These are phyloP conservation scores for Arnoldichthys spilopterus DNA, from an alignment of 2,797 vertebrate species.

Conservation along the genomic window DNA sequence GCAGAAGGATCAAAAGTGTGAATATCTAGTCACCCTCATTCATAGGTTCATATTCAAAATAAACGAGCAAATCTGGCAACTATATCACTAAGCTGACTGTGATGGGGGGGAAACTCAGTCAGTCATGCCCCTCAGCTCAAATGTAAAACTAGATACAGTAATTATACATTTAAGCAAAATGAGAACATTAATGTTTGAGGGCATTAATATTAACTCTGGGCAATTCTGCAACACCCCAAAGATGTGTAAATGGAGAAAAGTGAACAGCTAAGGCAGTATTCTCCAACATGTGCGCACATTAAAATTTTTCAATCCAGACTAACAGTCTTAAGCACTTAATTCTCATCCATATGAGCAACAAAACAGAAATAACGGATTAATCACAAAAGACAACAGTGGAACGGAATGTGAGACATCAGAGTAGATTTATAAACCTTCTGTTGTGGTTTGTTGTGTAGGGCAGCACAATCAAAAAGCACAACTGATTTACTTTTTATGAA, in stretches of 20 bases:
- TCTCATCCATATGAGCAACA: constrained; percentile 6
- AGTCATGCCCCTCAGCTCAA: constrained; percentile 28
- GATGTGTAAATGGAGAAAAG: constrained; percentile 56
- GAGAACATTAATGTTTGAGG: constrained; percentile 59
- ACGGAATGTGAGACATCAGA: background rate
- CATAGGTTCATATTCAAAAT: constrained; percentile 11
- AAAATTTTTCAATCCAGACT: background rate
- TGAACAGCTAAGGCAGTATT: constrained; percentile 47
- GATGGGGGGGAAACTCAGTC: background rate
- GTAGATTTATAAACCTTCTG: constrained; percentile 10
- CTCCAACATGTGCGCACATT: background rate
- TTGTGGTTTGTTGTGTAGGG: background rate
- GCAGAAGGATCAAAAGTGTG: constrained; percentile 55
- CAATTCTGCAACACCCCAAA: constrained; percentile 51
- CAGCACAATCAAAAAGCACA: background rate
- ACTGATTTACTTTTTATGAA: too few species aligned
- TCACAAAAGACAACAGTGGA: constrained; percentile 13
- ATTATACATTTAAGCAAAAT: constrained; percentile 63
- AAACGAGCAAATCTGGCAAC: background rate
- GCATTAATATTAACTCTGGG: constrained; percentile 41
- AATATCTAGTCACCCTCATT: constrained; percentile 24
- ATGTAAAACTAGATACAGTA: constrained; percentile 64
- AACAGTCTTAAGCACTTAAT: background rate
- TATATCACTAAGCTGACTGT: background rate
- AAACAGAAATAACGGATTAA: constrained; percentile 7